A percentile compares a stretch with the other conserved stretches of the same genome.
Conservation (phyloP, 1,140 invertebrate species). For the Dufourea novaeangliae region DNA sequence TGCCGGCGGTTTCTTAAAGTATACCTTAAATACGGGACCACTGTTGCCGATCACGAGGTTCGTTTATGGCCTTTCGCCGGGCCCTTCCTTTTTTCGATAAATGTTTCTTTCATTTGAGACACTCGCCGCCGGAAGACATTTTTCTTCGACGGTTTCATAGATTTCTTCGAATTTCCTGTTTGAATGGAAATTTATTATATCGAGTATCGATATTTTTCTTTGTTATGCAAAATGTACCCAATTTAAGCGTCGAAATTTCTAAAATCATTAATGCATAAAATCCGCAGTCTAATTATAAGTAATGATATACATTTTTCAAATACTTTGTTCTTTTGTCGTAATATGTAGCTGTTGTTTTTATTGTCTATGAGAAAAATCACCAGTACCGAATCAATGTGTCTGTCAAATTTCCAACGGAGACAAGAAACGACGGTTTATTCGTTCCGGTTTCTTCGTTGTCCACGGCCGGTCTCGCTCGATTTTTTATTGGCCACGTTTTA, state of each 20-base stretch:
- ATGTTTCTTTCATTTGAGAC: constrained; percentile 26
- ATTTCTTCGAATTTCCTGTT: not conserved
- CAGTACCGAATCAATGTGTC: not conserved
- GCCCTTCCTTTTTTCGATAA: constrained; percentile 42
- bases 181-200: too few relatives aligned
- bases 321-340: not conserved
- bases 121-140: constrained; percentile 28
- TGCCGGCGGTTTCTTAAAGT: constrained; percentile 65
- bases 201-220: too few relatives aligned
- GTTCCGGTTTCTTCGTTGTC: not conserved
- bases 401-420: not conserved
- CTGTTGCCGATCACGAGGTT: constrained; percentile 43
- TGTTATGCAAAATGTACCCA: too few relatives aligned
- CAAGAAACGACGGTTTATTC: not conserved
- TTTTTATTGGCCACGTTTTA: constrained; percentile 30
- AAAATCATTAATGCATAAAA: too few relatives aligned
- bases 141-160: not conserved
- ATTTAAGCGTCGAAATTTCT: too few relatives aligned
- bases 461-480: not conserved
- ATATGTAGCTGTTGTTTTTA: too few relatives aligned
- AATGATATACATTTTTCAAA: too few relatives aligned
- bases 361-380: not conserved
- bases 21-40: constrained; percentile 71
- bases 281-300: too few relatives aligned
- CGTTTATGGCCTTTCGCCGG: constrained; percentile 60